Evolutionary conservation across 1,140 invertebrate species (phyloP).

Genomic region (Zaprionus gabonicus): DNA sequence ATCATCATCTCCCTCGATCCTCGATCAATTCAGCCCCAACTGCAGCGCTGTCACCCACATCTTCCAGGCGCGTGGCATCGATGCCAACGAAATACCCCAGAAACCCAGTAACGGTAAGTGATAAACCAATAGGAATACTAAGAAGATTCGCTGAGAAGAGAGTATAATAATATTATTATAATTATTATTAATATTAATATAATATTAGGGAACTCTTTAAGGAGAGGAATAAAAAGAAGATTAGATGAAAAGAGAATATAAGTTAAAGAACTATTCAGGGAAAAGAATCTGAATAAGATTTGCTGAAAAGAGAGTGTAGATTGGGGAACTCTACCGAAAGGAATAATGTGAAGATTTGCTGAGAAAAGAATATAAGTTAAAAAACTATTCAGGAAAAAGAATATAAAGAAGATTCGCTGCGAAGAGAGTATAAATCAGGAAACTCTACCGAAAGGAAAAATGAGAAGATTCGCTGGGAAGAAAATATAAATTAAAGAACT

Average conservation of each 20-base stretch:
- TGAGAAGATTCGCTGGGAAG: too few relatives aligned
- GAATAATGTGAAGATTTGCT: neutral
- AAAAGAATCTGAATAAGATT: neutral
- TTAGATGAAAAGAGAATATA: too few relatives aligned
- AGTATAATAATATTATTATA: too few relatives aligned
- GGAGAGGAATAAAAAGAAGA: too few relatives aligned
- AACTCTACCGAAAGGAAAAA: too few relatives aligned
- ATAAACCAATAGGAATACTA: neutral
- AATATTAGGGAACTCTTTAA: too few relatives aligned
- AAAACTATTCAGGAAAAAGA: too few relatives aligned
- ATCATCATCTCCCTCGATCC: slow-evolving; percentile 59
- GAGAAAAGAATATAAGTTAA: neutral
- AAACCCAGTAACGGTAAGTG: slow-evolving; percentile 82
- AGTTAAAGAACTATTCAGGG: too few relatives aligned
- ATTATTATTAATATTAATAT: too few relatives aligned
- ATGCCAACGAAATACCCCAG: slow-evolving; percentile 73
- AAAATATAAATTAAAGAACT: too few relatives aligned
- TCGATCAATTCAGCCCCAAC: slow-evolving; percentile 80
- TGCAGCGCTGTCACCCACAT: slow-evolving; percentile 77
- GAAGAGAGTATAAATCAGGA: too few relatives aligned
- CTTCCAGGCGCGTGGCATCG: slow-evolving; percentile 73
- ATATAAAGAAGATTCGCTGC: too few relatives aligned
- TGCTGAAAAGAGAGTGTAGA: neutral
- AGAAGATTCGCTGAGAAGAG: neutral
- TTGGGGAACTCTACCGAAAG: neutral